phyloP scores from a whole-genome alignment of 2,797 vertebrate species.

The Mycteria americana region DNA sequence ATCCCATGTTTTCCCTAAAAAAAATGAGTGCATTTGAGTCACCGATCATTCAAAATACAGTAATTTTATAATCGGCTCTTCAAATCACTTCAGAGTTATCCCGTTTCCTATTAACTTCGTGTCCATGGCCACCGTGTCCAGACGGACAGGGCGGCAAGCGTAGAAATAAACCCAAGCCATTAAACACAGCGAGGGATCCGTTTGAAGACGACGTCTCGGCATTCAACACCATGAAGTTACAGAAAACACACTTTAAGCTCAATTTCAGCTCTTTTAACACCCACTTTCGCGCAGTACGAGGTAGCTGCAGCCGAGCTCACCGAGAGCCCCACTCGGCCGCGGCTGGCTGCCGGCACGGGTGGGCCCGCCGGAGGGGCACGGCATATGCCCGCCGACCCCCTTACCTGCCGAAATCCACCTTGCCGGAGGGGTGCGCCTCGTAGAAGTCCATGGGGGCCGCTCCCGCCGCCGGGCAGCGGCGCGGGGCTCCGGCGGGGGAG shows the following conservation, averaged over 20 bases:
- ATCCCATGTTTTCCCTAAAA: neutral
- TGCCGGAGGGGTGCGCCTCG: constrained; percentile 32
- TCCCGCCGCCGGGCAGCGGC: neutral
- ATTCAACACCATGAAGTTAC: fast-evolving
- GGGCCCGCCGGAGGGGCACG: too few species aligned
- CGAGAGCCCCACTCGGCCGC: neutral
- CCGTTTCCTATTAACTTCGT: fast-evolving
- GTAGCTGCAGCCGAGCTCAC: neutral
- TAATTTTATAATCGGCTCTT: neutral
- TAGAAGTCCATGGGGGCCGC: constrained; percentile 37
- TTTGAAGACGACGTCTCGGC: neutral
- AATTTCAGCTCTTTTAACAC: neutral
- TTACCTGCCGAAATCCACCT: constrained; percentile 59
- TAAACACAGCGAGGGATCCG: fast-evolving
- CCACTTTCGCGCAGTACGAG: neutral
- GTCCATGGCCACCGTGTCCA: neutral
- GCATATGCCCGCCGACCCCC: neutral
- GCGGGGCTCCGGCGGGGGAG: neutral
- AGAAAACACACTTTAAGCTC: neutral
- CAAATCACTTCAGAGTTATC: neutral
- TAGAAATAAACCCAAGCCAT: fast-evolving
- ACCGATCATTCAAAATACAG: fast-evolving
- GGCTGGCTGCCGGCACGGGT: neutral
- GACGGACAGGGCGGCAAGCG: fast-evolving
- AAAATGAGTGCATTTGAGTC: fast-evolving